Conservation (phyloP, 2,888 invertebrate genomes). For the Chouioia cunea region DNA sequence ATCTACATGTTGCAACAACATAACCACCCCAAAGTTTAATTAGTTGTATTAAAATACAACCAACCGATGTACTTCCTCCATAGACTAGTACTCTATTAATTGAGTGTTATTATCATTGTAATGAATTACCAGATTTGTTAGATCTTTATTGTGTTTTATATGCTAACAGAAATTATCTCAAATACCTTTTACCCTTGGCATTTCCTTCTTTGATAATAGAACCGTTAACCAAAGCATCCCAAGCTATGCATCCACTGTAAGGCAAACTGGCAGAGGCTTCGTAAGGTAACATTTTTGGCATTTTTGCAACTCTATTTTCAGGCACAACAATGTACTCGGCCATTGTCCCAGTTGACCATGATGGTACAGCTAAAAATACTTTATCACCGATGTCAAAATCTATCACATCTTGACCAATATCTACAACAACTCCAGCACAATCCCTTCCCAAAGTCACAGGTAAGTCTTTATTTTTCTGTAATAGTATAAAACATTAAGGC, state of each 20-base stretch:
- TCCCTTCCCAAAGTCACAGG: conserved; percentile 75
- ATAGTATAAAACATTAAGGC: conserved; percentile 44
- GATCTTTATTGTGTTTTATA: conserved; percentile 2
- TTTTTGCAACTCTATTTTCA: conserved; percentile 70
- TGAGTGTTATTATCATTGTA: conserved; percentile 10
- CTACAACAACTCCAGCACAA: conserved; percentile 74
- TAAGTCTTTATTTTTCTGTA: conserved; percentile 67
- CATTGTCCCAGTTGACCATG: conserved; percentile 73
- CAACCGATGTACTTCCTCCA: conserved; percentile 73
- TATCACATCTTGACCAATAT: conserved; percentile 73
- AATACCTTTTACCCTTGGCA: conserved; percentile 71
- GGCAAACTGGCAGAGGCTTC: conserved; percentile 75
- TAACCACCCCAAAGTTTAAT: conserved; percentile 72
- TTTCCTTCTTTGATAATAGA: conserved; percentile 69
- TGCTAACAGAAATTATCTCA: not conserved
- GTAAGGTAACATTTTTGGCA: conserved; percentile 73
- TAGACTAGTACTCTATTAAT: conserved; percentile 71
- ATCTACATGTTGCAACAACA: conserved; percentile 71
- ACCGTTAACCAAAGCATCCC: conserved; percentile 70
- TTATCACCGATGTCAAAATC: conserved; percentile 75
- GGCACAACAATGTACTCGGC: conserved; percentile 72
- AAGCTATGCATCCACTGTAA: conserved; percentile 73
- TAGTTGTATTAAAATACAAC: conserved; percentile 74
- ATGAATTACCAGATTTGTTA: conserved; percentile 30
- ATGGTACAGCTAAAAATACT: conserved; percentile 73